Evolutionary conservation across 2,888 invertebrate species (phyloP), one percentile per base, ranked within the genome.

Genomic region (Uloborus plumipes): DNA sequence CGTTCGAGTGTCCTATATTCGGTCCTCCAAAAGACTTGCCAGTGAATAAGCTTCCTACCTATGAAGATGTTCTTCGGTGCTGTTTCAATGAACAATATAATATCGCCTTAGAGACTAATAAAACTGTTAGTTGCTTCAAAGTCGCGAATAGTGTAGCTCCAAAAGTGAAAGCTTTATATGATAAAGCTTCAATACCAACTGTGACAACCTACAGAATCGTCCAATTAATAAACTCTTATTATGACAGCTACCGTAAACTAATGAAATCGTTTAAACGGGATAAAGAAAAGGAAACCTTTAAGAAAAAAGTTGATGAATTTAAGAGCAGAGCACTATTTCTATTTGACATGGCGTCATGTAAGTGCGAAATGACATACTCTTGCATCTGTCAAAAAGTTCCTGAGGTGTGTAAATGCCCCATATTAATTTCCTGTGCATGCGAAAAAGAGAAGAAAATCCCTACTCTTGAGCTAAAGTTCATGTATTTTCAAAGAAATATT

Each of bases 261-360:
- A 53, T 53, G 53, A 53, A 53, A 53, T 53, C 53, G 53, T 53
- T 53, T 53, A 53, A 53, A 53, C 18, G 15, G 3, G 53, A 53
- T 53, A 53, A 53, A 53, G 53, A 53, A 53, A n/a, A n/a, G n/a
- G n/a, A n/a, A n/a, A n/a, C n/a, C n/a, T n/a, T n/a, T n/a, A n/a
- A n/a, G 53, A 53, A 53, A 11, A 53, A 53, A 53, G 53, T 53
- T 53, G 53, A 3, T 6, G 53, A 53, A 53, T n/a, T n/a, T n/a
- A n/a, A n/a, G n/a, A n/a, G n/a, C n/a, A n/a, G n/a, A n/a, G n/a
- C n/a, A n/a, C n/a, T n/a, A n/a, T n/a, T n/a, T n/a, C n/a, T n/a
- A n/a, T n/a, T n/a, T n/a, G n/a, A n/a, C n/a, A n/a, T n/a, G 3
- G 3, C 11, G 11, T 6, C 4, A 53, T 11, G 16, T 6, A 53